These are phyloP conservation scores for Drosophila pachea DNA, from an alignment of 1,140 invertebrate species.

Conservation along the genomic window DNA sequence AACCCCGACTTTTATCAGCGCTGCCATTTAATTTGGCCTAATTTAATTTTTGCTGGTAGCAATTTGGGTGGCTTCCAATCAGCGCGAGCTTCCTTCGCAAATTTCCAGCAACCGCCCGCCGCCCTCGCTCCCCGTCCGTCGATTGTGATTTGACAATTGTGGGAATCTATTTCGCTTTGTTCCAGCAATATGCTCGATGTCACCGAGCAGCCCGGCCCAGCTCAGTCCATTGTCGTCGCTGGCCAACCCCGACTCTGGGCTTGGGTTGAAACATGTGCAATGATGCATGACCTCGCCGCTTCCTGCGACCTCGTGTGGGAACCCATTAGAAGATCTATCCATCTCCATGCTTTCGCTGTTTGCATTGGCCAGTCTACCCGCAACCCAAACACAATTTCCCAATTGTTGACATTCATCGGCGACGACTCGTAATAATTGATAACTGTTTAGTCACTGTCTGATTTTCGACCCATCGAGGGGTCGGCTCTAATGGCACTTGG, in stretches of 20 bases:
- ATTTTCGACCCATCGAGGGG: slow-evolving; percentile 51
- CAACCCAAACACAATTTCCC: slow-evolving; percentile 31
- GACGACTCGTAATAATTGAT: slow-evolving; percentile 66
- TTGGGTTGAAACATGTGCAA: slow-evolving; percentile 56
- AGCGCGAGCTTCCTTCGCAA: slow-evolving; percentile 5
- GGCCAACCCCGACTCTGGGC: slow-evolving; percentile 19
- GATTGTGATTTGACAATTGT: slow-evolving; percentile 72
- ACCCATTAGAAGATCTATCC: slow-evolving; percentile 33
- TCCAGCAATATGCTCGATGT: slow-evolving; percentile 56
- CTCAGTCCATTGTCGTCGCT: not conserved
- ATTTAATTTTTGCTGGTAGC: slow-evolving; percentile 72
- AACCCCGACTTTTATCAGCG: slow-evolving; percentile 21
- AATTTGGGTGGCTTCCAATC: slow-evolving; percentile 23
- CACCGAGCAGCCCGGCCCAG: slow-evolving; percentile 11
- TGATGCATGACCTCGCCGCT: slow-evolving; percentile 46
- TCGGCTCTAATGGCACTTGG: slow-evolving; percentile 26
- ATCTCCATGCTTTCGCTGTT: slow-evolving; percentile 19
- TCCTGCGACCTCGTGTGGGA: slow-evolving; percentile 48
- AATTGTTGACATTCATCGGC: slow-evolving; percentile 50
- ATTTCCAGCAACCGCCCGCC: not conserved
- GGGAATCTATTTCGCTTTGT: slow-evolving; percentile 53
- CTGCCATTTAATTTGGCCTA: slow-evolving; percentile 68
- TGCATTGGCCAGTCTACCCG: slow-evolving; percentile 32
- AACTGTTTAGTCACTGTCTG: slow-evolving; percentile 72
- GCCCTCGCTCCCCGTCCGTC: slow-evolving; percentile 13